These are phyloP conservation scores for Astreopora myriophthalma DNA, from an alignment of 64 coral and sea anemone genomes.

Conservation along the genomic window DNA sequence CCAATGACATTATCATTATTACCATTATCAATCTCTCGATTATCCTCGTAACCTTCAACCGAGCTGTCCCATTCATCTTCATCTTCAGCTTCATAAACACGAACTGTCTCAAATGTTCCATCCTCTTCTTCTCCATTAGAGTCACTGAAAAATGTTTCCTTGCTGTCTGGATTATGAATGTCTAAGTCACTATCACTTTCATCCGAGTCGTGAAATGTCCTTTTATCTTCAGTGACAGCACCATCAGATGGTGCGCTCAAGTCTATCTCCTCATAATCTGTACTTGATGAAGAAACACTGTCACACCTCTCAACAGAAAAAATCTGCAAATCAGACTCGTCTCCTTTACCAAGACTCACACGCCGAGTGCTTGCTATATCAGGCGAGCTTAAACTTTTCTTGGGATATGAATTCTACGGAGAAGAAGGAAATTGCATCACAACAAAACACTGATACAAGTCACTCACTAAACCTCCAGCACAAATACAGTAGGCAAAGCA, in stretches of 20 bases:
- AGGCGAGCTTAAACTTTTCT: neutral
- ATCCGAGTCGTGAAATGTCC: neutral
- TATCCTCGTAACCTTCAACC: neutral
- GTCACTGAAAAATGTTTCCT: neutral
- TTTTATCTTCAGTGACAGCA: neutral
- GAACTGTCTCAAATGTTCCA: neutral
- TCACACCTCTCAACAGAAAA: neutral
- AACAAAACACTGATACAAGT: neutral
- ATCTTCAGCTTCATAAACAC: neutral
- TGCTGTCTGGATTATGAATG: neutral
- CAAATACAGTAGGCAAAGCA: neutral
- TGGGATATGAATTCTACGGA: neutral
- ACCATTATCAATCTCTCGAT: neutral
- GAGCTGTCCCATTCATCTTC: neutral
- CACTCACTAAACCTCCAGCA: neutral
- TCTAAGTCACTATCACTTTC: constrained; percentile 1
- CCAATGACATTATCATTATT: neutral
- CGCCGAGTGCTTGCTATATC: neutral
- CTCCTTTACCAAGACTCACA: constrained; percentile 22
- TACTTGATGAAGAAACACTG: constrained; percentile 34
- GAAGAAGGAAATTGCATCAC: neutral
- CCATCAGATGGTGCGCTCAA: neutral
- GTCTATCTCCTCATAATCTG: constrained; percentile 45
- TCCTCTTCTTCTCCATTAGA: neutral
- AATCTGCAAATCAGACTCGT: constrained; percentile 22